Percentiles rank a stretch among this genome's conserved stretches.
These are phyloP conservation scores for Cotesia glomerata DNA, from an alignment of 1,140 invertebrate species.

Conservation along the genomic window DNA sequence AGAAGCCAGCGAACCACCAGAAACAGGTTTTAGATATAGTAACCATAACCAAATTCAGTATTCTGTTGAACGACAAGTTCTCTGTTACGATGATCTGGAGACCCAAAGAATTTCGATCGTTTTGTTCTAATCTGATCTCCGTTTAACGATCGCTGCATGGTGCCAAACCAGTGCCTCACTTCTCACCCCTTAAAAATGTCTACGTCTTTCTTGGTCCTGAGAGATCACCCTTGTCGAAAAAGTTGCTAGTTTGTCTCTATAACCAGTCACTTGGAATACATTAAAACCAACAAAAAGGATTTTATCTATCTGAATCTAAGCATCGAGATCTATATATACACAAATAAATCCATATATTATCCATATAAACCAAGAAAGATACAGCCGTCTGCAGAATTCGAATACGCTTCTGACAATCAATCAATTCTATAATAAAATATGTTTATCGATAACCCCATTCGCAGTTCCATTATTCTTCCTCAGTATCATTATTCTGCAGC, in stretches of 20 bases:
- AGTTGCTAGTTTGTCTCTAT: not conserved
- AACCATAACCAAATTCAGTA: conserved; percentile 5
- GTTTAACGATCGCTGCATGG: conserved; percentile 39
- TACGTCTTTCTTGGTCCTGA: not conserved
- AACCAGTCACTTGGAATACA: not conserved
- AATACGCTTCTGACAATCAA: conserved; percentile 15
- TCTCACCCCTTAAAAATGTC: conserved; percentile 11
- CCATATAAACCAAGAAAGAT: not conserved
- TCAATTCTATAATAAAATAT: conserved; percentile 22
- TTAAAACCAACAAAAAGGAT: not conserved
- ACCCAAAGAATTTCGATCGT: conserved; percentile 35
- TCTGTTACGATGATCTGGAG: conserved; percentile 12
- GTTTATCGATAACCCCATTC: conserved; percentile 21
- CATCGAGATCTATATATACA: too few species aligned
- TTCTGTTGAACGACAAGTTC: conserved; percentile 28
- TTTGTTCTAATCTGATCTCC: conserved; percentile 41
- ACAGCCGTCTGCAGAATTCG: too few species aligned
- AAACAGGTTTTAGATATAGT: conserved; percentile 33
- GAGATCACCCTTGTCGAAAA: conserved; percentile 8
- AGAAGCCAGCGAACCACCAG: not conserved
- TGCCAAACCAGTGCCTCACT: conserved; percentile 35
- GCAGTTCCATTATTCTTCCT: not conserved
- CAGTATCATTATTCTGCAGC: too few species aligned
- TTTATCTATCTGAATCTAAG: not conserved
- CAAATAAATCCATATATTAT: not conserved